Evolutionary conservation across 2,888 invertebrate species (phyloP).

Genomic region (Eumerus sabulonum): DNA sequence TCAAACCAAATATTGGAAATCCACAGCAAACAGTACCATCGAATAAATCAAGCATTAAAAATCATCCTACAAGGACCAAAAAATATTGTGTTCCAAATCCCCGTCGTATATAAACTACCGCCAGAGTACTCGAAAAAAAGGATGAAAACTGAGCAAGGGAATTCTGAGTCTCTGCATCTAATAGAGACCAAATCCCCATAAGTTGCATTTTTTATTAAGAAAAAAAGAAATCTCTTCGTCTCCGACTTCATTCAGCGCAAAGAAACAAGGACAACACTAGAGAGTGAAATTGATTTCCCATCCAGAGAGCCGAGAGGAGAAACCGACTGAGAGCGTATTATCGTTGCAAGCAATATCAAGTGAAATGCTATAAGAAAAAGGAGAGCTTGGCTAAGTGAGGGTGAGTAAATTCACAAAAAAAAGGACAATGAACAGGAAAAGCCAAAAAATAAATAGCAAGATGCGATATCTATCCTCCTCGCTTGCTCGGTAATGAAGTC

Average conservation of each 20-base stretch:
- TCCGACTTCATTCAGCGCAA: background rate
- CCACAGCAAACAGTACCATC: no score
- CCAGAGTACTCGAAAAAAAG: no score
- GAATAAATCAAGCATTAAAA: no score
- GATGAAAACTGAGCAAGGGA: no score
- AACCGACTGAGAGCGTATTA: constrained; percentile 32
- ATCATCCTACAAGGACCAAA: no score
- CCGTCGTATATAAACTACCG: no score
- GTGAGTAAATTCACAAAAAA: constrained; percentile 33
- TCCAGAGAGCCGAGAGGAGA: constrained; percentile 20
- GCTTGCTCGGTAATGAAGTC: constrained; percentile 24
- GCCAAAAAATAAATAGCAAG: constrained; percentile 7
- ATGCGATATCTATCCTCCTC: no score
- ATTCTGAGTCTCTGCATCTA: background rate
- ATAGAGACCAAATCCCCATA: constrained; percentile 19
- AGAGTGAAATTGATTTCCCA: constrained; percentile 53
- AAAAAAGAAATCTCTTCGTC: constrained; percentile 9
- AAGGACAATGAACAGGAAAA: constrained; percentile 15
- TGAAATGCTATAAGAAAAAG: constrained; percentile 11
- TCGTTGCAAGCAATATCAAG: constrained; percentile 32
- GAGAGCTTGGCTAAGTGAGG: constrained; percentile 37
- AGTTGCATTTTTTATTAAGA: constrained; percentile 33
- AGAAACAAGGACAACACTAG: constrained; percentile 34
- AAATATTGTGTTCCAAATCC: no score
- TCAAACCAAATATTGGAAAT: no score